These are phyloP conservation scores for Xenopus tropicalis DNA, from an alignment of 2,113 vertebrate genomes.

Conservation along the genomic window DNA sequence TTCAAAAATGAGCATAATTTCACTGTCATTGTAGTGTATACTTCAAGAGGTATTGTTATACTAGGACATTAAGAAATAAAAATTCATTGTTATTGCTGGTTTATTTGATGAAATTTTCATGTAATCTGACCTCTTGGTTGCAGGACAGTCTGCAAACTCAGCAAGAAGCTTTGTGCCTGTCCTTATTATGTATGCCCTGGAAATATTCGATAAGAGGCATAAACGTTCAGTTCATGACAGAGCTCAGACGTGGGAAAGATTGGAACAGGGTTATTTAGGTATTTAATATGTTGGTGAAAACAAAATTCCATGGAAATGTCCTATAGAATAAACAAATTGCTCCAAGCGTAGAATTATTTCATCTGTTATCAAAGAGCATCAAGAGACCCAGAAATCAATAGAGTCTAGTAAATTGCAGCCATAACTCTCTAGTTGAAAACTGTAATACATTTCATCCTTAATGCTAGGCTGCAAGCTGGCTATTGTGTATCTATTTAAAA, in stretches of 20 bases:
- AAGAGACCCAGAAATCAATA: slow-evolving; percentile 4
- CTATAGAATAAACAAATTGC: slow-evolving; percentile 22
- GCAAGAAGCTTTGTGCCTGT: slow-evolving; percentile 36
- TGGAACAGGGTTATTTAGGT: slow-evolving; percentile 11
- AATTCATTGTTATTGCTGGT: slow-evolving; percentile 31
- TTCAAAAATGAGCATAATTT: slow-evolving; percentile 1
- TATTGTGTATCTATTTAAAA: background rate
- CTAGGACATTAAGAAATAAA: slow-evolving; percentile 20
- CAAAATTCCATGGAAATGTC: slow-evolving; percentile 13
- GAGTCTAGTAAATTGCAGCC: slow-evolving; percentile 1
- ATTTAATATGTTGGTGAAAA: slow-evolving; percentile 20
- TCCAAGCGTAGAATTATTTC: slow-evolving; percentile 10
- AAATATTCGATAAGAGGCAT: slow-evolving; percentile 22
- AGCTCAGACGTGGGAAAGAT: background rate
- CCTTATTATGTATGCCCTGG: slow-evolving; percentile 39
- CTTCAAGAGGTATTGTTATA: slow-evolving; percentile 28
- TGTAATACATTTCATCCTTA: slow-evolving; percentile 6
- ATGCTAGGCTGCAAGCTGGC: background rate
- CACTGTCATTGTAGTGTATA: slow-evolving; percentile 15
- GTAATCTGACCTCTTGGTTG: slow-evolving; percentile 32
- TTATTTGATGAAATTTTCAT: slow-evolving; percentile 40
- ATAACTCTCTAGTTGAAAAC: background rate
- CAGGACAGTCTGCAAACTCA: slow-evolving; percentile 35
- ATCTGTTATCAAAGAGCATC: slow-evolving; percentile 19
- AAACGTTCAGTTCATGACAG: slow-evolving; percentile 12